phyloP scores from a whole-genome alignment of 2,888 invertebrate species.

The Andrena praecox region DNA sequence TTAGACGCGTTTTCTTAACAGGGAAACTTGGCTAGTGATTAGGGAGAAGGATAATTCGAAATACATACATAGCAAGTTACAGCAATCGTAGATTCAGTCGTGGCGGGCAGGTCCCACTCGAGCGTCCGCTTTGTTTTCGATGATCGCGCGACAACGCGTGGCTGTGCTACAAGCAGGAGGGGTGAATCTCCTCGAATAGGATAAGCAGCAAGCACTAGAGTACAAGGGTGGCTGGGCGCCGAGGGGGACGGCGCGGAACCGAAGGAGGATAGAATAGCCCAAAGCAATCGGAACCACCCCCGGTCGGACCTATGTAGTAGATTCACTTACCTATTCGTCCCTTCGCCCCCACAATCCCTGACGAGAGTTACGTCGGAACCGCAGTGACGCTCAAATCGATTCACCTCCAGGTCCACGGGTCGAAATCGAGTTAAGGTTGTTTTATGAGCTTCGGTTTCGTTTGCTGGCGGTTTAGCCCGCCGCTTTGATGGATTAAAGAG shows the following conservation, averaged over 20 bases:
- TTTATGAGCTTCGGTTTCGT: conserved; percentile 49
- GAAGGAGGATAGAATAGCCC: conserved; percentile 76
- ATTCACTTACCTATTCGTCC: conserved; percentile 79
- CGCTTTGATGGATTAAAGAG: conserved; percentile 41
- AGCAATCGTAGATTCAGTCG: too few relatives aligned
- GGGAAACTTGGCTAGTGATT: too few relatives aligned
- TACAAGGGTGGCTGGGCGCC: conserved; percentile 19
- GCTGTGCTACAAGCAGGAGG: conserved; percentile 16
- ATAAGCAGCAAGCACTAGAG: conserved; percentile 50
- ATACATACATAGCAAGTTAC: too few relatives aligned
- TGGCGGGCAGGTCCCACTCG: not conserved
- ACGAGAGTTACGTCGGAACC: conserved; percentile 59
- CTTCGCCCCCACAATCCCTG: conserved; percentile 60
- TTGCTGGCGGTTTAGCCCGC: conserved; percentile 33
- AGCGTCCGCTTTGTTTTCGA: conserved; percentile 51
- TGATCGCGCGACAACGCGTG: conserved; percentile 43
- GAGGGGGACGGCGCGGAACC: conserved; percentile 37
- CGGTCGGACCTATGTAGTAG: conserved; percentile 76
- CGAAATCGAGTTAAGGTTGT: conserved; percentile 53
- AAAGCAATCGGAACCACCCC: conserved; percentile 79
- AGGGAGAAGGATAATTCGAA: too few relatives aligned
- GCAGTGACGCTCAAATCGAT: conserved; percentile 69
- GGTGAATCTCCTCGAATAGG: conserved; percentile 42
- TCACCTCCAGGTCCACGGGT: conserved; percentile 13
- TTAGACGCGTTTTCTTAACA: too few relatives aligned